Conservation (phyloP, 2,888 invertebrate species). For the Furcula furcula region DNA sequence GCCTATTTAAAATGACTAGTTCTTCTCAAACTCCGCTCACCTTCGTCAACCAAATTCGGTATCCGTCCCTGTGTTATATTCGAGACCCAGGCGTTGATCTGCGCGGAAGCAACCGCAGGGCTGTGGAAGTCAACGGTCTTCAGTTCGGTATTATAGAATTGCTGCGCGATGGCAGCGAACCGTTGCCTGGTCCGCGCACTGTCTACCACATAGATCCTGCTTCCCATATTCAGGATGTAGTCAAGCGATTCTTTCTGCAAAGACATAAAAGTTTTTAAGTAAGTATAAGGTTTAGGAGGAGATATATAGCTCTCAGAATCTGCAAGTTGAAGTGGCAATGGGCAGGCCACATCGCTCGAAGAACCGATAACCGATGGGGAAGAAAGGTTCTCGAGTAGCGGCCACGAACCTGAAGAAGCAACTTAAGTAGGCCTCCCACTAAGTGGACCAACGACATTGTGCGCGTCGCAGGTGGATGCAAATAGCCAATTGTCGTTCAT, state of each 20-base stretch:
- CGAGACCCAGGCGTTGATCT: slow-evolving; percentile 91
- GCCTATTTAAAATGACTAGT: too few relatives aligned
- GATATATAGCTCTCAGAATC: too few relatives aligned
- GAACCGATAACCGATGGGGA: too few relatives aligned
- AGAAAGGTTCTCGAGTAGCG: too few relatives aligned
- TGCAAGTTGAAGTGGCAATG: too few relatives aligned
- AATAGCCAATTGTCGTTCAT: too few relatives aligned
- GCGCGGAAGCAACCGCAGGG: slow-evolving; percentile 73
- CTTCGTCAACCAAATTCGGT: slow-evolving; percentile 83
- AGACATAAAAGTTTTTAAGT: not conserved
- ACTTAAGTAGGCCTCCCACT: too few relatives aligned
- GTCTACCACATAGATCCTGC: slow-evolving; percentile 83
- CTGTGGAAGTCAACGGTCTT: slow-evolving; percentile 84
- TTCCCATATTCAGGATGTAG: slow-evolving; percentile 84
- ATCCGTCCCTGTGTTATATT: slow-evolving; percentile 89
- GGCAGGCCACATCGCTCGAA: too few relatives aligned
- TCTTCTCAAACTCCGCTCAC: slow-evolving; percentile 54
- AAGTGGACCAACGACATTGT: too few relatives aligned
- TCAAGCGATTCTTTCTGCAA: slow-evolving; percentile 63
- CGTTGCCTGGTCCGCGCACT: slow-evolving; percentile 78
- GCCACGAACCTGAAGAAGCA: too few relatives aligned
- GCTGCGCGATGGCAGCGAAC: slow-evolving; percentile 83
- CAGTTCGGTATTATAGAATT: slow-evolving; percentile 85
- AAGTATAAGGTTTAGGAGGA: too few relatives aligned
- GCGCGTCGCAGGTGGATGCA: too few relatives aligned